Percentiles rank a stretch among this genome's conserved stretches.
phyloP scores from a whole-genome alignment of 2,113 vertebrate genomes.

The Onychorhynchus coronatus region DNA sequence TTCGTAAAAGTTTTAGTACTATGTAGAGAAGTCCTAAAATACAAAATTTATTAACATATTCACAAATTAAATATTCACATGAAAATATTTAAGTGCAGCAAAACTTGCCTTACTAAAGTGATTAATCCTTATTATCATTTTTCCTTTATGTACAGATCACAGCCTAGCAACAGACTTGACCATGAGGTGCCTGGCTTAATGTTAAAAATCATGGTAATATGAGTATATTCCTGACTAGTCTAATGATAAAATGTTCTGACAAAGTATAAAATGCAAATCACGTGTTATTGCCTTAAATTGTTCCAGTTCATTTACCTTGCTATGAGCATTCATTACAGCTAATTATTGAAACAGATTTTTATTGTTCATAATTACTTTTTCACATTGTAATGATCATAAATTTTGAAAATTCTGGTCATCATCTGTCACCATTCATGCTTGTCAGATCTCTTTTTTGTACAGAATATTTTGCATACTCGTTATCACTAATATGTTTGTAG shows the following conservation, averaged over 20 bases:
- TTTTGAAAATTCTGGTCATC: constrained; percentile 69
- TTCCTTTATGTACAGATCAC: neutral
- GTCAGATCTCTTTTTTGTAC: constrained; percentile 33
- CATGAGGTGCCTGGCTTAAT: neutral
- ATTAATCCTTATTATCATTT: neutral
- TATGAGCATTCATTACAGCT: constrained; percentile 71
- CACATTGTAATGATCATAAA: constrained; percentile 72
- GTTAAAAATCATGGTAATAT: neutral
- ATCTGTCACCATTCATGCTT: constrained; percentile 68
- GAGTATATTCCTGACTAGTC: neutral
- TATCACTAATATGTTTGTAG: constrained; percentile 58
- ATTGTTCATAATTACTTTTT: constrained; percentile 77
- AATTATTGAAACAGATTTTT: constrained; percentile 79
- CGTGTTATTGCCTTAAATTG: constrained; percentile 68
- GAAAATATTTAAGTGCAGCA: neutral
- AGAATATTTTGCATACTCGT: constrained; percentile 66
- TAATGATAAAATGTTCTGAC: constrained; percentile 71
- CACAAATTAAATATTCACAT: neutral
- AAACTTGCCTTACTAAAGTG: neutral
- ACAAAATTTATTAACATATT: neutral
- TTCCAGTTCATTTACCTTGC: constrained; percentile 74
- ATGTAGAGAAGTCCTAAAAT: neutral
- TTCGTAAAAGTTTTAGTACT: neutral
- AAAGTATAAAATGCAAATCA: constrained; percentile 72
- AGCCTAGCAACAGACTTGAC: neutral